Percentiles rank a stretch among this genome's conserved stretches.
Evolutionary conservation across 2,113 vertebrate genomes (phyloP).

Genomic region (Xiphophorus couchianus): DNA sequence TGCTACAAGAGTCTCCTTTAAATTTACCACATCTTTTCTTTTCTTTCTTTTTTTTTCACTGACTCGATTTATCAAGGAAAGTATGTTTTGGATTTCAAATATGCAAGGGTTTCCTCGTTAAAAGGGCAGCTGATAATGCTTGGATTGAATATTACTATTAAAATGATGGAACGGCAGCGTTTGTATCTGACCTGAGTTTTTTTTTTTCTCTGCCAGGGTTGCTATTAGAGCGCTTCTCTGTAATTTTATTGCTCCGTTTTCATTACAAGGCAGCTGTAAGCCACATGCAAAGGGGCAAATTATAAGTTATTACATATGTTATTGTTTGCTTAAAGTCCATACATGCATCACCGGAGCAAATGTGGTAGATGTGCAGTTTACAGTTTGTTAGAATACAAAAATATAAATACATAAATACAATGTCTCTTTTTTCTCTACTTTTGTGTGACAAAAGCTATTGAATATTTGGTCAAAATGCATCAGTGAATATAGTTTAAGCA

Average conservation of each 20-base stretch:
- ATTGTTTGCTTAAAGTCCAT: neutral
- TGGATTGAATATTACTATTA: neutral
- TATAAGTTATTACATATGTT: neutral
- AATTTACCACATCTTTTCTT: neutral
- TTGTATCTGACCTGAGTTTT: too few relatives aligned
- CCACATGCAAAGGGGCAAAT: neutral
- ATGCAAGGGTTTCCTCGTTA: neutral
- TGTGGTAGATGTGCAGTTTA: neutral
- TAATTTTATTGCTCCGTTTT: neutral
- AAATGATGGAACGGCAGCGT: neutral
- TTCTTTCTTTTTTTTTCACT: neutral
- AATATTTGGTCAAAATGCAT: neutral
- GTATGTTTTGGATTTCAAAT: too few relatives aligned
- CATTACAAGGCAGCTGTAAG: neutral
- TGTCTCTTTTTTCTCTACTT: neutral
- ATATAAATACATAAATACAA: neutral
- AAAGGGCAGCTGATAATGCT: neutral
- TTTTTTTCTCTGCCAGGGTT: neutral
- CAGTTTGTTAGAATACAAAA: neutral
- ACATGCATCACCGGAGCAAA: neutral
- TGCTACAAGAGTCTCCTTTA: too few relatives aligned
- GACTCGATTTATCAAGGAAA: neutral
- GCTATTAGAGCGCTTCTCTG: neutral
- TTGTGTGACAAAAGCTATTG: neutral
- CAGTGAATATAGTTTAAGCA: neutral